phyloP scores from a whole-genome alignment of 1,140 invertebrate genomes.

The Teleopsis dalmanni region DNA sequence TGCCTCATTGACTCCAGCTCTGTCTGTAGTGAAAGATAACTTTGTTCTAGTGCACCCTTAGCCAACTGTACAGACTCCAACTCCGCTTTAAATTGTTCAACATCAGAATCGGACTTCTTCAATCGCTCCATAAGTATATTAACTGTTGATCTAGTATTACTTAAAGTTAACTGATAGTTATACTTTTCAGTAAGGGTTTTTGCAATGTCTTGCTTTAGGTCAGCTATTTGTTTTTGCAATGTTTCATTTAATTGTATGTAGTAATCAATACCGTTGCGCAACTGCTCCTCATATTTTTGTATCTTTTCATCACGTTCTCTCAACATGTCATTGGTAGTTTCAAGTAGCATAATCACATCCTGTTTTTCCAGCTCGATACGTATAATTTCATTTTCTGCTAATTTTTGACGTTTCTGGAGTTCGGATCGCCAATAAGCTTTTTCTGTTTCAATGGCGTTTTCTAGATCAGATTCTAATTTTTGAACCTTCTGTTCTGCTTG shows the following conservation, averaged over 20 bases:
- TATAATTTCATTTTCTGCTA: constrained; percentile 48
- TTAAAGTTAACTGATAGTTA: constrained; percentile 46
- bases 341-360: constrained; percentile 42
- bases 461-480: constrained; percentile 42
- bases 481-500: constrained; percentile 44
- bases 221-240: constrained; percentile 35
- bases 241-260: constrained; percentile 38
- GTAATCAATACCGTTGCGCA: constrained; percentile 41
- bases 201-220: constrained; percentile 40
- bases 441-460: constrained; percentile 43
- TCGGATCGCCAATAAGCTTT: constrained; percentile 44
- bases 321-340: constrained; percentile 40
- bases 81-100: constrained; percentile 49
- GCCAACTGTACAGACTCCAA: constrained; percentile 42
- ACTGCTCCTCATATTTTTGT: constrained; percentile 38
- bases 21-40: constrained; percentile 34
- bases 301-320: constrained; percentile 42
- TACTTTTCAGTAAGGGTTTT: constrained; percentile 45
- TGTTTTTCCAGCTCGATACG: constrained; percentile 49
- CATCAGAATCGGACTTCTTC: constrained; percentile 48
- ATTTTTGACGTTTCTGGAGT: constrained; percentile 48
- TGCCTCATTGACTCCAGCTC: constrained; percentile 40
- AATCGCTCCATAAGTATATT: constrained; percentile 48
- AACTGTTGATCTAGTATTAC: constrained; percentile 46
- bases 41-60: constrained; percentile 44